Evolutionary conservation across 2,797 vertebrate genomes (phyloP).

Genomic region (Fratercula arctica): DNA sequence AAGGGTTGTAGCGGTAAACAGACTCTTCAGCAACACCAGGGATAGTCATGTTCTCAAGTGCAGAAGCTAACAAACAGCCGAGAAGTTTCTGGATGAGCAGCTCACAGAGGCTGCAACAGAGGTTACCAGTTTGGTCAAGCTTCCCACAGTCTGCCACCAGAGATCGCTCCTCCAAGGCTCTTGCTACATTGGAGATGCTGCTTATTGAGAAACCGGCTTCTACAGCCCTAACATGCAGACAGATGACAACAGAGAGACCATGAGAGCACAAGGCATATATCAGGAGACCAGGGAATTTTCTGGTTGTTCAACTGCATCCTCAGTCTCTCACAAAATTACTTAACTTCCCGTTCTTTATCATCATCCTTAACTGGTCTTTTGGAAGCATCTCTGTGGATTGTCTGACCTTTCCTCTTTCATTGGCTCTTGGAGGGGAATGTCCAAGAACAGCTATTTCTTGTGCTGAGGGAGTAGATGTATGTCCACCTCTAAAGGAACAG

Average conservation of each 20-base stretch:
- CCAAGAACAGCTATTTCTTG: background rate
- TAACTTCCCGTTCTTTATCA: background rate
- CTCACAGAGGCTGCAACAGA: background rate
- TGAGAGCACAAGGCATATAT: background rate
- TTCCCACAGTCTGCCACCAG: background rate
- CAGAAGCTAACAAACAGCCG: background rate
- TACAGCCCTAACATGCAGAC: background rate
- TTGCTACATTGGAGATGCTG: background rate
- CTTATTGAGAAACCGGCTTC: background rate
- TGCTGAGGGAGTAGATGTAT: background rate
- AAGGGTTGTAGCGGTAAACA: constrained; percentile 25
- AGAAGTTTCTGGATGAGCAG: constrained; percentile 55
- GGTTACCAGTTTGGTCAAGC: background rate
- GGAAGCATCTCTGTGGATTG: background rate
- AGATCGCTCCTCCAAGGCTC: background rate
- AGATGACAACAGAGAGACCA: background rate
- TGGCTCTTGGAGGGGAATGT: background rate
- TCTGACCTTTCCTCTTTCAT: background rate
- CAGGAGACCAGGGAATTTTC: background rate
- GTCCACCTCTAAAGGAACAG: background rate
- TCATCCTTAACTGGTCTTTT: background rate
- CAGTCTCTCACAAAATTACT: background rate
- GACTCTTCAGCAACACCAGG: constrained; percentile 38
- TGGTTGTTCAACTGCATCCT: background rate
- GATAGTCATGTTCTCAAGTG: constrained; percentile 33